These are phyloP conservation scores for Grantiella picta DNA, from an alignment of 2,113 vertebrate genomes.

Conservation along the genomic window DNA sequence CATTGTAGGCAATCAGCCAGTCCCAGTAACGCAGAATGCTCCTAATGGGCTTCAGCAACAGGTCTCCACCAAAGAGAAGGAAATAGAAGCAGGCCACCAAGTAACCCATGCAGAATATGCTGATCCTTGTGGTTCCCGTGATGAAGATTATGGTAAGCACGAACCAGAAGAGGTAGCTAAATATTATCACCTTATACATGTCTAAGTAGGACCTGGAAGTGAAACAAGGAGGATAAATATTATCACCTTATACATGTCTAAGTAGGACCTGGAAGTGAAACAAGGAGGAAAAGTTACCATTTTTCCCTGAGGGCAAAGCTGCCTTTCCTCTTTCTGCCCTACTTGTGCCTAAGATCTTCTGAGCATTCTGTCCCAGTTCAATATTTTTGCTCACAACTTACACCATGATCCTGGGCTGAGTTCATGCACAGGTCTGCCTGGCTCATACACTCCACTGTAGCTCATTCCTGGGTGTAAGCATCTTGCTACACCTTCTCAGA, in stretches of 20 bases:
- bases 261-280: slow-evolving; percentile 84
- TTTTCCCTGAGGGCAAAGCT: neutral
- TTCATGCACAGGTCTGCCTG: accelerated
- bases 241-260: slow-evolving; percentile 98
- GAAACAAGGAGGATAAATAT: slow-evolving; percentile 77
- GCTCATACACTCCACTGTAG: neutral
- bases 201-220: slow-evolving; percentile 92
- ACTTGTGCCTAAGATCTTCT: neutral
- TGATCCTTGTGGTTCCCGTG: slow-evolving; percentile 96
- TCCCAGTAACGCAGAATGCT: slow-evolving; percentile 97
- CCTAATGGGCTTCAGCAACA: slow-evolving; percentile 93
- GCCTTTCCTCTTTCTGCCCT: neutral
- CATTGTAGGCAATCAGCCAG: slow-evolving; percentile 97
- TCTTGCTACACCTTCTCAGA: neutral
- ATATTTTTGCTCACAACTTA: neutral
- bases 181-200: slow-evolving; percentile 96
- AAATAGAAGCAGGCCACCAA: slow-evolving; percentile 98
- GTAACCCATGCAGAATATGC: slow-evolving; percentile 98
- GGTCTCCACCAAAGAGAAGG: slow-evolving; percentile 92
- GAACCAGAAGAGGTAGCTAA: slow-evolving; percentile 99
- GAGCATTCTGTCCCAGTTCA: neutral
- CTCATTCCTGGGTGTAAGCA: neutral
- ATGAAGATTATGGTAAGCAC: slow-evolving; percentile 99
- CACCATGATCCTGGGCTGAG: neutral
- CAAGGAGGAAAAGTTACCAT: neutral